Evolutionary conservation across 2,888 invertebrate species (phyloP).

Genomic region (Agriopis aurantiaria): DNA sequence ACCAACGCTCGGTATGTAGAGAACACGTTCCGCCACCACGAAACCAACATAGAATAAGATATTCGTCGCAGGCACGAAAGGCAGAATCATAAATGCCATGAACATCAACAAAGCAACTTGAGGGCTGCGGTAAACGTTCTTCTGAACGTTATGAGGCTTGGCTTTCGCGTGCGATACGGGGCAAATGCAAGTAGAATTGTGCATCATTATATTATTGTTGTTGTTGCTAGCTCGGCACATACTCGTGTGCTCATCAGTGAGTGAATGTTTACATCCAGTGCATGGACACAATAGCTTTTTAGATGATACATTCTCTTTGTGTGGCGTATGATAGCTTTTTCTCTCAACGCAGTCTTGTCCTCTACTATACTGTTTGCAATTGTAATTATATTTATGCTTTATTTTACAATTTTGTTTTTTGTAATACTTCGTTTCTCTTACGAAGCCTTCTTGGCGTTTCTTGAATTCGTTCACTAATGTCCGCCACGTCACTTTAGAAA

Average conservation of each 20-base stretch:
- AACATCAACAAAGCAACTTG: constrained; percentile 86
- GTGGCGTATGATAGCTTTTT: constrained; percentile 72
- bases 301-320: constrained; percentile 72
- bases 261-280: constrained; percentile 89
- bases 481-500: constrained; percentile 77
- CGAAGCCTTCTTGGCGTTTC: constrained; percentile 66
- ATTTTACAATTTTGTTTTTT: constrained; percentile 77
- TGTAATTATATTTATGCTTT: constrained; percentile 79
- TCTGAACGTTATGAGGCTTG: constrained; percentile 64
- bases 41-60: constrained; percentile 99
- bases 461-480: constrained; percentile 72
- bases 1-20: constrained; percentile 98
- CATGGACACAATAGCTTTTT: constrained; percentile 85
- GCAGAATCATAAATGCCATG: constrained; percentile 93
- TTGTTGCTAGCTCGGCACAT: constrained; percentile 91
- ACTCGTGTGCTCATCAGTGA: constrained; percentile 89
- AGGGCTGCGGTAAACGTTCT: constrained; percentile 71
- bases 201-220: constrained; percentile 89
- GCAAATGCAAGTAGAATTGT: constrained; percentile 81
- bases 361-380: constrained; percentile 74
- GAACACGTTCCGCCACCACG: constrained; percentile 97
- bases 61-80: constrained; percentile 98
- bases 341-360: constrained; percentile 76
- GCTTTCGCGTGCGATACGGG: constrained; percentile 64
- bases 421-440: constrained; percentile 72